Evolutionary conservation across 35 echinoderm and acorn worm species (phyloP).

Genomic region (Acanthaster planci): DNA sequence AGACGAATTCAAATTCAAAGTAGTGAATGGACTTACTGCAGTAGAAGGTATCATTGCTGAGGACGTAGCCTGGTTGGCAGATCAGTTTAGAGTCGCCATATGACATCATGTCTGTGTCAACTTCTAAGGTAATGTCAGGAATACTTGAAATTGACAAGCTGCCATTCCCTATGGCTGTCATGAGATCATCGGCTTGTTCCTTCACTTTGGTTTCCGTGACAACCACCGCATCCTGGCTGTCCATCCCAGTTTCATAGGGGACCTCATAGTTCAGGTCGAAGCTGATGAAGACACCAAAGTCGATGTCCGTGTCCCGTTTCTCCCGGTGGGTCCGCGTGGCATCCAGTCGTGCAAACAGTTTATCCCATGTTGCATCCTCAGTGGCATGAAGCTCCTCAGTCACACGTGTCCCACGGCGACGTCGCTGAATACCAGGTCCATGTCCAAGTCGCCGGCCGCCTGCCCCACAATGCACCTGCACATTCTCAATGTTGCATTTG

Average conservation of each 20-base stretch:
- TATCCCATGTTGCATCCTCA: not conserved
- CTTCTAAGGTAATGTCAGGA: not conserved
- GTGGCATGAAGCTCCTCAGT: not conserved
- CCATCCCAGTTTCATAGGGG: not conserved
- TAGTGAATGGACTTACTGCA: slow-evolving; percentile 31
- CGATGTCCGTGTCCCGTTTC: not conserved
- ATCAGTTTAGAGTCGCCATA: not conserved
- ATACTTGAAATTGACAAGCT: not conserved
- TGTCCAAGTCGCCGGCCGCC: not conserved
- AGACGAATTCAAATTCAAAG: no score
- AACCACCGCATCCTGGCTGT: not conserved
- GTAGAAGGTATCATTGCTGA: not conserved
- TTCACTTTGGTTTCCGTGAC: not conserved
- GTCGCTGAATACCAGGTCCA: not conserved
- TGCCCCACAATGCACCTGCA: slow-evolving; percentile 35
- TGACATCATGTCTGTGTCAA: not conserved
- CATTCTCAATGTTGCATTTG: slow-evolving; percentile 48
- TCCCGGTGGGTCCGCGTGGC: not conserved
- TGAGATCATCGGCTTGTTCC: not conserved
- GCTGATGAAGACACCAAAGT: not conserved
- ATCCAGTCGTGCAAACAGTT: not conserved
- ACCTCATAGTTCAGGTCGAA: not conserved
- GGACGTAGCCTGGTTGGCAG: not conserved
- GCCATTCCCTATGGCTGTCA: not conserved
- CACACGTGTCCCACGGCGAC: not conserved